phyloP scores from a whole-genome alignment of 2,888 invertebrate species.

The Listrodromus nycthemerus region DNA sequence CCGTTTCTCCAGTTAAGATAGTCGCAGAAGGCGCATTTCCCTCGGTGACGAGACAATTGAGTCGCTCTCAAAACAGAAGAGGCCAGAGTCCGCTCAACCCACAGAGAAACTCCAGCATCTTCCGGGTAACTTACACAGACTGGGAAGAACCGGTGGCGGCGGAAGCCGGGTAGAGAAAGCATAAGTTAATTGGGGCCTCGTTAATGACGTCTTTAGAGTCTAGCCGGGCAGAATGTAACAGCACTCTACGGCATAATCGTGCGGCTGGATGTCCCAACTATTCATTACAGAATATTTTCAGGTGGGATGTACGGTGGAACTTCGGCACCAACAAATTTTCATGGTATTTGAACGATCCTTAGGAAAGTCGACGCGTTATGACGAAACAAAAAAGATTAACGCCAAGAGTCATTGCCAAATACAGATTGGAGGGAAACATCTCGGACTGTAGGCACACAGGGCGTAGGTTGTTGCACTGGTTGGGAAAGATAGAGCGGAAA shows the following conservation, averaged over 20 bases:
- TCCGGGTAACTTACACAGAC: constrained; percentile 55
- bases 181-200: constrained; percentile 65
- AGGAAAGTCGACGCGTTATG: not conserved
- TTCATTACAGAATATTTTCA: constrained; percentile 10
- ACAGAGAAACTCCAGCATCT: constrained; percentile 38
- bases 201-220: constrained; percentile 60
- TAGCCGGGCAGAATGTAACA: constrained; percentile 35
- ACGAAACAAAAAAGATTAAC: not conserved
- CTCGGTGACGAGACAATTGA: constrained; percentile 66
- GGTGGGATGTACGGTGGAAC: not conserved
- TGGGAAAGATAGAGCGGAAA: constrained; percentile 41
- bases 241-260: constrained; percentile 37
- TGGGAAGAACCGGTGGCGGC: constrained; percentile 37
- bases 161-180: constrained; percentile 36
- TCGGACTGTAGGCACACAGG: not conserved
- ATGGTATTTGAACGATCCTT: not conserved
- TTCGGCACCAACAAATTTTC: not conserved
- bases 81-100: constrained; percentile 44
- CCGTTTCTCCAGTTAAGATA: constrained; percentile 47
- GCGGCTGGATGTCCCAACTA: constrained; percentile 9
- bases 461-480: not conserved
- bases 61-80: constrained; percentile 59
- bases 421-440: not conserved
- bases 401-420: not conserved
- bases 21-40: constrained; percentile 46